Evolutionary conservation across 2,888 invertebrate species (phyloP).

Genomic region (Drosophila putrida): DNA sequence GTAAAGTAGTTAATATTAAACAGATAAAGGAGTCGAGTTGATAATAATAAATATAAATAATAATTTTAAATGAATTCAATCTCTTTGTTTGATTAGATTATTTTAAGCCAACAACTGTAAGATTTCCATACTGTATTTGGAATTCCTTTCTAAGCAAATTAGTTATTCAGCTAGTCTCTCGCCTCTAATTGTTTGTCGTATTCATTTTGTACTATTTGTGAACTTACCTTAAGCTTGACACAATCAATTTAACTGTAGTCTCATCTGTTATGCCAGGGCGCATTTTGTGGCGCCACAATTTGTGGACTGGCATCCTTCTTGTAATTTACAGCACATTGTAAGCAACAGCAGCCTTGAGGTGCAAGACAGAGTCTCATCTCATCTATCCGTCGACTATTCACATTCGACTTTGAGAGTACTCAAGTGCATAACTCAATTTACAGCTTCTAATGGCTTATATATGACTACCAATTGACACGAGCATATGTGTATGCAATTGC

Average conservation of each 20-base stretch:
- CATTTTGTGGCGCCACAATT: slow-evolving; percentile 26
- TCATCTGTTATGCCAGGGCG: slow-evolving; percentile 27
- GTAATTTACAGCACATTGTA: slow-evolving; percentile 60
- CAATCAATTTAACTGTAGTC: slow-evolving; percentile 17
- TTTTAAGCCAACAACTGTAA: no score
- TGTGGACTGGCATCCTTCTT: slow-evolving; percentile 16
- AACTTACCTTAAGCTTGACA: slow-evolving; percentile 28
- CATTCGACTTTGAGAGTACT: slow-evolving; percentile 32
- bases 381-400: slow-evolving; percentile 8
- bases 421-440: slow-evolving; percentile 74
- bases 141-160: not conserved
- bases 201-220: not conserved
- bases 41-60: no score
- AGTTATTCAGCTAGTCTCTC: not conserved
- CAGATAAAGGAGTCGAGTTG: no score
- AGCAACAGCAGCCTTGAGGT: slow-evolving; percentile 38
- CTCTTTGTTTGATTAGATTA: no score
- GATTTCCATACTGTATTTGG: not conserved
- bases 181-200: not conserved
- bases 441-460: slow-evolving; percentile 36
- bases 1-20: no score
- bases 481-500: slow-evolving; percentile 68
- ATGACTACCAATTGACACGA: slow-evolving; percentile 63
- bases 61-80: no score
- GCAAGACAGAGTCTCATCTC: slow-evolving; percentile 2